Base-by-base conservation (phyloP, 2,797 vertebrate species). In the Oryzias sinensis region DNA sequence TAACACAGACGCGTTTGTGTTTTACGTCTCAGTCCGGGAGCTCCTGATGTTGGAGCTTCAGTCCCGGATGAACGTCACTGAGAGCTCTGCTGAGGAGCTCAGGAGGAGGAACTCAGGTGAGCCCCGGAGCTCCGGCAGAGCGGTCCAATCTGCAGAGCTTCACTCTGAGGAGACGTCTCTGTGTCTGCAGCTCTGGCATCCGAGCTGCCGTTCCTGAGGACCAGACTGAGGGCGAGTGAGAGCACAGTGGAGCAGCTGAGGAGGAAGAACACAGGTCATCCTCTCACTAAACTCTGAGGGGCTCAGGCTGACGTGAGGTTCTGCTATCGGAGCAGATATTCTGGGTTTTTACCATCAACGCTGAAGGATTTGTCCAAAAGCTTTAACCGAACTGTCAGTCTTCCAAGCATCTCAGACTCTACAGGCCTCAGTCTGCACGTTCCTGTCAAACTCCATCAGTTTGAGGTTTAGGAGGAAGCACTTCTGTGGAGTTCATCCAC, bases 161-260 rank as follows among this genome's bases (percentile, higher is more conserved):
- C 42, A 5, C 9, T 15, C 16, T 43, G 14, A 43, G 42, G 42
- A 43, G 16, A 15, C 42, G n/a, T 44, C 6, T 45, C 6, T 53
- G n/a, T 55, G 9, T 56, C 16, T 20, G 11, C 52, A 89, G 86
- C 49, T 1, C 15, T 81, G 16, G 66, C 66, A 0, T 53, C 42
- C 0, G 79, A 85, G 52, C 57, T 88, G 22, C 75, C 78, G 0
- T 87, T 86, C 76, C 73, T 88, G 51, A 77, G 77, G 73, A 83
- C 53, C 0, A 82, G 87, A 56, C 77, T 89, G 55, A 73, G 87
- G 24, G 84, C 80, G 0, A 84, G 68, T 1, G 87, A 89, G 69
- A 78, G 7, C 44, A 71, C 66, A 0, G 58, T 87, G 70, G 85
- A 88, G 33, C 77, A 86, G 65, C 81, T 88, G 56, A 84, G 62